Base-by-base conservation (phyloP, 1,140 invertebrate species). In the Wiebesia pumilae region DNA sequence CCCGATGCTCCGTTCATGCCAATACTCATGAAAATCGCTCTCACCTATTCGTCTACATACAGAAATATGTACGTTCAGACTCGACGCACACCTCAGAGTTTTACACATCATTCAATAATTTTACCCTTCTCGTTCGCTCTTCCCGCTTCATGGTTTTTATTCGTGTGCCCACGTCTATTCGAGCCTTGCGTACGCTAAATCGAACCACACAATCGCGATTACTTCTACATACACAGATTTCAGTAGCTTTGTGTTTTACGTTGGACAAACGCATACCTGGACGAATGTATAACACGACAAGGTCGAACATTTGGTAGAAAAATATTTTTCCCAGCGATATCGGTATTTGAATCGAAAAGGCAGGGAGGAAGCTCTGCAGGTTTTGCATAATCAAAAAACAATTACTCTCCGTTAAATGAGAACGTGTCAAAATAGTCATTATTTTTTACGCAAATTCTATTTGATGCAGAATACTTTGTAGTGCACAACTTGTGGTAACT, bases 21-120 rank as follows among this genome's bases (percentile, higher is more conserved):
- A 69, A 30, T 65, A 47, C 80, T 85, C 47, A 47, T 78, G 73
- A 62, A 84, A 84, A 65, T 78, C 83, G 71, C n/a, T 65, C 40
- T n/a, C 38, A n/a, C 62, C 14, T n/a, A 69, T 40, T 19, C 30
- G 47, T 24, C 27, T n/a, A n/a, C 67, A 12, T 81, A 71, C 69
- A 35, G 3, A 71, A 19, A 71, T 33, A 69, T 69, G 21, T 69
- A 33, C 12, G 21, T 65, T 3, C 19, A 12, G 30, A 38, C 40
- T 47, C 35, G 9, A 71, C 0, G 33, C 6, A 4, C 3, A 71
- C 9, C 0, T 35, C 16, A 71, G 14, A 71, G 43, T 54, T 84
- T 79, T 84, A 84, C 80, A 71, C 83, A 84, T 84, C 51, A 84
- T 84, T 84, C 83, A 84, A n/a, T n/a, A n/a, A 84, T 84, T 84